These are phyloP conservation scores for Mythimna vitellina DNA, from an alignment of 2,888 invertebrate species.

Conservation along the genomic window DNA sequence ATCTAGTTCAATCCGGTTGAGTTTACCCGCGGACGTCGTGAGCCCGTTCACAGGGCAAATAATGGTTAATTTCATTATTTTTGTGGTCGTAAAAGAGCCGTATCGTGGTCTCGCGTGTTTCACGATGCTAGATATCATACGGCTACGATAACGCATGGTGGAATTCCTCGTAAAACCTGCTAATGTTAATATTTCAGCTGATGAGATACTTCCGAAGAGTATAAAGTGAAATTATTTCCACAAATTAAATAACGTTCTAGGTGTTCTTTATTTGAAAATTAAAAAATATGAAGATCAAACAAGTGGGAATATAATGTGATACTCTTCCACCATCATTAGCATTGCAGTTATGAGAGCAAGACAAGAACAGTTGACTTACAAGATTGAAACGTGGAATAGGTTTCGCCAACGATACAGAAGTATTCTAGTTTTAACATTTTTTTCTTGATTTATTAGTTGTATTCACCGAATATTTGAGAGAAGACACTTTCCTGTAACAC, in stretches of 20 bases:
- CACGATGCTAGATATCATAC: conserved; percentile 53
- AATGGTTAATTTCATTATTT: conserved; percentile 85
- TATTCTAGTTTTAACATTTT: too few species aligned
- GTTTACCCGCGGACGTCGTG: conserved; percentile 63
- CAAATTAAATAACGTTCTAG: background rate
- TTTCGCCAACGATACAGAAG: too few species aligned
- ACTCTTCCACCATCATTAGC: background rate
- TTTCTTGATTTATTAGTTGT: too few species aligned
- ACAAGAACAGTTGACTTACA: too few species aligned
- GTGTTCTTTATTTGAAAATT: background rate
- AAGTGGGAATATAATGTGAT: background rate
- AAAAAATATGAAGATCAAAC: background rate
- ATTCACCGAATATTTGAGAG: too few species aligned
- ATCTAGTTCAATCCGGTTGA: conserved; percentile 54
- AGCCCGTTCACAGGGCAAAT: conserved; percentile 71
- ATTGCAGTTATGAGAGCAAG: background rate
- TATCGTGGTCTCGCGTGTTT: conserved; percentile 79
- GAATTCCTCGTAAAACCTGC: conserved; percentile 26
- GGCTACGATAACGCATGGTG: conserved; percentile 41
- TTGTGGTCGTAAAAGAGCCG: conserved; percentile 78
- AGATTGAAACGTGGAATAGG: too few species aligned
- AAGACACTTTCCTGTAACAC: too few species aligned
- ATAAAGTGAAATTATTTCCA: background rate
- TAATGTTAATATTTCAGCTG: conserved; percentile 27
- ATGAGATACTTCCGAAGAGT: conserved; percentile 13